phyloP scores from a whole-genome alignment of 2,797 vertebrate genomes.

The Onychomys leucogaster region DNA sequence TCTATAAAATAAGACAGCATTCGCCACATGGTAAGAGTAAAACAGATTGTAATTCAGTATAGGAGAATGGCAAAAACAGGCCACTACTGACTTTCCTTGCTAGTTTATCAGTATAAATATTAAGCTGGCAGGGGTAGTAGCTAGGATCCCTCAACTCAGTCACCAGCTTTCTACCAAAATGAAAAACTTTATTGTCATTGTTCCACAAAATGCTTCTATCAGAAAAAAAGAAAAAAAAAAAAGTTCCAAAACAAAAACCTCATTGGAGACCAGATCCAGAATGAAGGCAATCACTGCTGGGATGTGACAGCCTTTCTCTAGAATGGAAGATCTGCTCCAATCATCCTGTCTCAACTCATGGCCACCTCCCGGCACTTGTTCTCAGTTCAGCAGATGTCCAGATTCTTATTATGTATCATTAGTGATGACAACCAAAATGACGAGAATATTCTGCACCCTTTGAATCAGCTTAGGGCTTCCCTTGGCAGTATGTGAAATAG shows the following conservation, averaged over 20 bases:
- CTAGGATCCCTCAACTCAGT: background rate
- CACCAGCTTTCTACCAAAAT: constrained; percentile 34
- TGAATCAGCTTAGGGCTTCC: background rate
- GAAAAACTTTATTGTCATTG: constrained; percentile 13
- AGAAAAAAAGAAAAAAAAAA: background rate
- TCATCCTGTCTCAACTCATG: background rate
- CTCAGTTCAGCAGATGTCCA: background rate
- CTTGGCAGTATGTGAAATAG: constrained; percentile 2
- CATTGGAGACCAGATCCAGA: background rate
- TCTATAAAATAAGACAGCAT: background rate
- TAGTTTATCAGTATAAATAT: background rate
- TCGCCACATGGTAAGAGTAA: background rate
- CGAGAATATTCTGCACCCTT: background rate
- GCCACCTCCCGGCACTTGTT: background rate
- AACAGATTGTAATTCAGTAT: background rate
- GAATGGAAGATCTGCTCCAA: background rate
- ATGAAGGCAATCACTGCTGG: background rate
- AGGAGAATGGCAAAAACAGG: background rate
- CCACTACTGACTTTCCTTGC: background rate
- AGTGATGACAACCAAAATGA: background rate
- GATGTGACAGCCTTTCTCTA: accelerated
- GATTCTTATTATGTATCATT: background rate
- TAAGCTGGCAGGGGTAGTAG: background rate
- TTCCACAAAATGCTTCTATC: background rate
- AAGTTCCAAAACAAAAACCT: constrained; percentile 37